Evolutionary conservation across 2,797 vertebrate species (phyloP).

Genomic region (Protosalanx chinensis): DNA sequence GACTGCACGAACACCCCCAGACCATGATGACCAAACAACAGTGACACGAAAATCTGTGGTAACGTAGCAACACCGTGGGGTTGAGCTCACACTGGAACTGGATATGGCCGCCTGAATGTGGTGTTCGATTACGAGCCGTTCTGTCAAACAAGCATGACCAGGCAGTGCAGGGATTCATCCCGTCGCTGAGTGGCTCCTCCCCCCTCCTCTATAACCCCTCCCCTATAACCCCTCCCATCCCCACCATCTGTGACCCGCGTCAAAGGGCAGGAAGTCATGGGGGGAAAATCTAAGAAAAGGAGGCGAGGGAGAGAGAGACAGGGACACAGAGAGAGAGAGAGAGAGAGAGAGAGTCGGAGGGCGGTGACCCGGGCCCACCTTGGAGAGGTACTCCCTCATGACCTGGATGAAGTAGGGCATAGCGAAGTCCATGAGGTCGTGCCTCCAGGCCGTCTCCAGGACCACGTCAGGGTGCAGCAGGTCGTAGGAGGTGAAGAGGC

Average conservation of each 20-base stretch:
- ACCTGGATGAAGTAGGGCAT: constrained; percentile 94
- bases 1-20: too few relatives aligned
- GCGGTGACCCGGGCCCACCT: constrained; percentile 62
- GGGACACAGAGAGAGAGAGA: too few relatives aligned
- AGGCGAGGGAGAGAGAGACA: neutral
- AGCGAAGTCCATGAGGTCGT: constrained; percentile 85
- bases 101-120: too few relatives aligned
- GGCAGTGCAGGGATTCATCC: constrained; percentile 52
- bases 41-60: too few relatives aligned
- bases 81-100: too few relatives aligned
- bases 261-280: too few relatives aligned
- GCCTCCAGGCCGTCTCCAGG: constrained; percentile 87
- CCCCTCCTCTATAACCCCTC: neutral
- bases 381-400: constrained; percentile 87
- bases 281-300: neutral
- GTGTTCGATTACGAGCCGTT: neutral
- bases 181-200: constrained; percentile 11
- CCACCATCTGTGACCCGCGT: neutral
- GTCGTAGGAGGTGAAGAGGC: constrained; percentile 86
- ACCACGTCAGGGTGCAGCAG: constrained; percentile 86
- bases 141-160: constrained; percentile 17
- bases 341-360: too few relatives aligned
- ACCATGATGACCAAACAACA: too few relatives aligned
- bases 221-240: neutral
- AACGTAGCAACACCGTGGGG: too few relatives aligned